Percentiles rank a stretch among this genome's conserved stretches.
These are phyloP conservation scores for Hemitrygon akajei DNA, from an alignment of 2,797 vertebrate genomes.

Conservation along the genomic window DNA sequence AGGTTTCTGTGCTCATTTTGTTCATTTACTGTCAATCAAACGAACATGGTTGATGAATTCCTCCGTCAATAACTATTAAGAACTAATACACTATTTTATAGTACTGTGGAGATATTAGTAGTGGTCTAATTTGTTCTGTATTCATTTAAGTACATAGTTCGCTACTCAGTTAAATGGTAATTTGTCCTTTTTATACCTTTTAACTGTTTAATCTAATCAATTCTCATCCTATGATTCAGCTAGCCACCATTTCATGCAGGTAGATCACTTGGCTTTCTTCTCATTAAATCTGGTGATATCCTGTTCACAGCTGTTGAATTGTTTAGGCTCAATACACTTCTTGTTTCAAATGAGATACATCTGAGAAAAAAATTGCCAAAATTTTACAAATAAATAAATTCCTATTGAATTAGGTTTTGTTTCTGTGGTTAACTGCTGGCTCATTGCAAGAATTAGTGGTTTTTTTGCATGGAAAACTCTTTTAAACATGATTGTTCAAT, in stretches of 20 bases:
- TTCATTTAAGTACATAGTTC: no score
- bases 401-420: constrained; percentile 15
- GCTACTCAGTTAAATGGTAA: no score
- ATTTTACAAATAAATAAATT: constrained; percentile 27
- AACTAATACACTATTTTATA: no score
- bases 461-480: constrained; percentile 2
- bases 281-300: not conserved
- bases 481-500: not conserved
- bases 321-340: not conserved
- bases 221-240: not conserved
- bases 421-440: constrained; percentile 22
- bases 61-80: no score
- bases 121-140: no score
- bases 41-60: no score
- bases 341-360: constrained; percentile 14
- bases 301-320: not conserved
- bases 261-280: not conserved
- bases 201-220: no score
- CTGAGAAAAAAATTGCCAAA: not conserved
- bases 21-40: no score
- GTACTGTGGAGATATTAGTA: no score
- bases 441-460: not conserved
- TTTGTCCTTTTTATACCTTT: no score
- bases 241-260: not conserved
- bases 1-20: no score